A percentile compares a stretch with the other conserved stretches of the same genome.
Conservation (phyloP, 2,888 invertebrate species). For the Malthinus flaveolus region DNA sequence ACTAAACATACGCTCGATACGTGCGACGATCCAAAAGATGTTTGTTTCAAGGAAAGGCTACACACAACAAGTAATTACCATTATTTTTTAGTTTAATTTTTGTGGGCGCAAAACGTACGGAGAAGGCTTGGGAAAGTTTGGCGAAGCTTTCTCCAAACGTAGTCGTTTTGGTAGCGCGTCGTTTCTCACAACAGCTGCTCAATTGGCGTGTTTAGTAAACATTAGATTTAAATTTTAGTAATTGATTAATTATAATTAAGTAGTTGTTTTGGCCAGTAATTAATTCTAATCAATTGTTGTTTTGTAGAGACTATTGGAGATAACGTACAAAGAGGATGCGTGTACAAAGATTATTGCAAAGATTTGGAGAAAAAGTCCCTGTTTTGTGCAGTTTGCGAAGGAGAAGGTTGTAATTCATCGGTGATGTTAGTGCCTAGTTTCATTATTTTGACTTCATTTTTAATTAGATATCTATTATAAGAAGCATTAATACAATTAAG, state of each 20-base stretch:
- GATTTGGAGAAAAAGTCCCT: background rate
- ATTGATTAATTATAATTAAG: background rate
- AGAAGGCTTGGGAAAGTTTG: background rate
- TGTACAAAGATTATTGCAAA: background rate
- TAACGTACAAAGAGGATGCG: slow-evolving; percentile 8
- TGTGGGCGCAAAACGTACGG: no score
- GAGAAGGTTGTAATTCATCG: slow-evolving; percentile 5
- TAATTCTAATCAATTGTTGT: no score
- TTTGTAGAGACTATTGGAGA: background rate
- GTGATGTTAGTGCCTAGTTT: background rate
- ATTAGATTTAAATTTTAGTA: background rate
- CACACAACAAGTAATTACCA: background rate
- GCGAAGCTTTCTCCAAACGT: no score
- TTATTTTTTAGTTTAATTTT: no score
- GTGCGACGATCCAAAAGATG: background rate
- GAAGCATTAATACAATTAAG: background rate
- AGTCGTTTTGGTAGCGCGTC: no score
- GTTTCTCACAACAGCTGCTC: no score
- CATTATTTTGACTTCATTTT: background rate
- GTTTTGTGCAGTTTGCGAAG: slow-evolving; percentile 2
- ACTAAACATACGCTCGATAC: background rate
- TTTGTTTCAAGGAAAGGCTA: background rate
- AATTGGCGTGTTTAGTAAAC: background rate
- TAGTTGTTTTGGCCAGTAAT: no score
- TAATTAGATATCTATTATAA: slow-evolving; percentile 1